Base-by-base conservation (phyloP, 2,888 invertebrate genomes). In the Mechanitis messenoides region DNA sequence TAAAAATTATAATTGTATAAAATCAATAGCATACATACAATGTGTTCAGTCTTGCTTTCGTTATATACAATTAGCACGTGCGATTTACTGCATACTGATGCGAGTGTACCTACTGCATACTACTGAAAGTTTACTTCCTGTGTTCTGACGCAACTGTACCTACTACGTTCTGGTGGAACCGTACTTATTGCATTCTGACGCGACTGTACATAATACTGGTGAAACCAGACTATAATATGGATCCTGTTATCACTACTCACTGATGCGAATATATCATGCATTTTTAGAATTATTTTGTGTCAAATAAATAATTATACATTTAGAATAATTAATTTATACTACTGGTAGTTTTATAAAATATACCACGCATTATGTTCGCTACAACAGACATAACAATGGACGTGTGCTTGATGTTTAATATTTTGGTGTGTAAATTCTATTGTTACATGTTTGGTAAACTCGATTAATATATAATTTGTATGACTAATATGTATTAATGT, bases 31-130 rank as follows among this genome's bases (percentile, higher is more conserved):
- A 54, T 65, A 61, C 63, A 67, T 61, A 64, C 59, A 60, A 58
- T 61, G 63, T 61, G 55, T 60, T 72, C 87, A 88, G 87, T 88
- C 88, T 89, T 89, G 81, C 85, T 78, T 84, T 81, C 78, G 74
- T 81, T 84, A 86, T 85, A 75, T 86, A 87, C 84, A 77, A 72
- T 71, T 59, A 62, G 57, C 60, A 55, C 63, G 42, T 42, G 50
- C 59, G 54, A 38, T 38, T 38, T 38, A 38, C 38, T 38, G 4
- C 38, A 38, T 38, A 20, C 20, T 20, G 20, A 20, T 20, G 20
- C 20, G 20, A 20, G 20, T 20, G 20, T 20, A 20, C 20, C 20
- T 20, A 20, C 20, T 20, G 20, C 20, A 20, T 20, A 20, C 20
- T 20, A 20, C 20, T 20, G 20, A 20, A 20, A 20, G 20, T 20